Base-by-base conservation (phyloP, 2,113 vertebrate species). In the Puffinus mauretanicus region DNA sequence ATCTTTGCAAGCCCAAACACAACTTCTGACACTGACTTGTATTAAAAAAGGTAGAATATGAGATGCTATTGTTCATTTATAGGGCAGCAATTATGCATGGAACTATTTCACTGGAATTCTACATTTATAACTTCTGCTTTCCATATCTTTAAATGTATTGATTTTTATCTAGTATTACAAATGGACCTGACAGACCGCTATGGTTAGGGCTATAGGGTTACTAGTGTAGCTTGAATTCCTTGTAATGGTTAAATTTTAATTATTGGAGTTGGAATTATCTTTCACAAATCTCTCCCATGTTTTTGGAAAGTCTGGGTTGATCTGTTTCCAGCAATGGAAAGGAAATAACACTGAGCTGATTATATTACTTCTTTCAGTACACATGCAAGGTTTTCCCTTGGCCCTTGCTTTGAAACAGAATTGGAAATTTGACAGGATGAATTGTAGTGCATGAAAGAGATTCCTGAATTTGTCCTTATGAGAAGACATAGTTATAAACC, bases 11-110 rank as follows among this genome's bases (percentile, higher is more conserved):
- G 34, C 65, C 66, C 61, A 69, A 96, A 91, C 64, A 76, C 60
- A 94, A 69, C 67, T 93, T 82, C 67, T 94, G 78, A 73, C 52
- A 64, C 32, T 30, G 62, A 38, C 36, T 82, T 71, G 30, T 66
- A 84, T 54, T 80, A 51, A 84, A 78, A 90, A 75, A 42, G 16
- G 71, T 20, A n/a, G 60, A 76, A 46, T 92, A 67, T 20, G 77
- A 92, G 62, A 51, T 83, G 64, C 26, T 72, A 62, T 86, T 93
- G 49, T 62, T 91, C 90, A 92, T 94, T 87, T 93, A 64, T 55
- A 70, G 57, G 17, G 38, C 72, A 95, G 65, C 42, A 83, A 76
- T 94, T 89, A 91, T 90, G 51, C 36, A 89, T 70, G 76, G 78
- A 66, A 69, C 84, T 61, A 54, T 73, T 96, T 90, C 49, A 70